A percentile compares a stretch with the other conserved stretches of the same genome.
Conservation (phyloP, 2,797 vertebrate genomes). For the Clarias platycephalus region DNA sequence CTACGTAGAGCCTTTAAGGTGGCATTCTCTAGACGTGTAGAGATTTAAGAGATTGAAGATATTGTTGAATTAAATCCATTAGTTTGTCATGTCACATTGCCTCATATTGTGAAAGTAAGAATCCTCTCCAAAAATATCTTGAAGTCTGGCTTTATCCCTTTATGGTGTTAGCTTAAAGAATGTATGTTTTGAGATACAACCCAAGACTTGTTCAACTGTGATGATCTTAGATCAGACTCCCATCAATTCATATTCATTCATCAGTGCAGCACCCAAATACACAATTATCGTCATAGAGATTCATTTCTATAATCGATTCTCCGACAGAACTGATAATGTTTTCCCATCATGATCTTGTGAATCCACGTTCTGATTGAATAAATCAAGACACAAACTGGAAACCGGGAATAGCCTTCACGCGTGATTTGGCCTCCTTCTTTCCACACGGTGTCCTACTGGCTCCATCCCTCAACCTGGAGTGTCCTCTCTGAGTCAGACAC, state of each 20-base stretch:
- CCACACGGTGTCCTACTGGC: slow-evolving; percentile 6
- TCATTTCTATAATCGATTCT: not conserved
- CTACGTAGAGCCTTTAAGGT: not conserved
- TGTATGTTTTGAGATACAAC: not conserved
- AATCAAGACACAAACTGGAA: not conserved
- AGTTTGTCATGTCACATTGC: not conserved
- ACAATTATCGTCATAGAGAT: not conserved
- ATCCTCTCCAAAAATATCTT: not conserved
- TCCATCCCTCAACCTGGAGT: slow-evolving; percentile 27
- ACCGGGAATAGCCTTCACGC: not conserved
- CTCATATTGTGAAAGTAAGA: not conserved
- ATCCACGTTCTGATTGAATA: not conserved
- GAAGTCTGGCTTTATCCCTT: not conserved
- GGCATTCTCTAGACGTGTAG: not conserved
- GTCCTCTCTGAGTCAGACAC: slow-evolving; percentile 43
- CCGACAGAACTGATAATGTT: not conserved
- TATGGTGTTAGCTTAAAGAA: not conserved
- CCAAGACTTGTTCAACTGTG: not conserved
- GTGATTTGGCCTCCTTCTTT: not conserved
- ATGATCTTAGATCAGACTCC: not conserved
- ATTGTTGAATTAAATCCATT: not conserved
- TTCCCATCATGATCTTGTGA: not conserved
- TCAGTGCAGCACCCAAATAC: not conserved
- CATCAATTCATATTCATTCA: not conserved
- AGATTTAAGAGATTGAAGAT: not conserved